Conservation (phyloP, 2,113 vertebrate genomes). For the Pelecanoides urinatrix region DNA sequence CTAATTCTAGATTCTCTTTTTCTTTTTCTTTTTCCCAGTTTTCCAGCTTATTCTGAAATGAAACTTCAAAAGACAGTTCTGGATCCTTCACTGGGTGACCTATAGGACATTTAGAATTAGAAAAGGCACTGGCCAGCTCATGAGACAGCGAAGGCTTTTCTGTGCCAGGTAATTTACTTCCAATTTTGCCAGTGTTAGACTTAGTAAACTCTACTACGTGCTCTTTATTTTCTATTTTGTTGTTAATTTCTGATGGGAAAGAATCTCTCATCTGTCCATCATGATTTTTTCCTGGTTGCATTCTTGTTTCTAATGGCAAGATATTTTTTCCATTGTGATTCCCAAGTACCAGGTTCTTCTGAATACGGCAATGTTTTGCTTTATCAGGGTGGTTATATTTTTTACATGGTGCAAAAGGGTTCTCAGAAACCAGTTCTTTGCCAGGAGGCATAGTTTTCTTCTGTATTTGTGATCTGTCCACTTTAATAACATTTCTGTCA, state of each 20-base stretch:
- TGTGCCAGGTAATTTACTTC: neutral
- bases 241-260: constrained; percentile 27
- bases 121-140: neutral
- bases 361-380: constrained; percentile 31
- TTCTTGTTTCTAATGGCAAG: constrained; percentile 5
- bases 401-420: neutral
- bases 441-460: constrained; percentile 78
- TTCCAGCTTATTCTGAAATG: constrained; percentile 83
- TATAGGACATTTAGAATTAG: neutral
- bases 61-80: constrained; percentile 82
- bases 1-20: constrained; percentile 86
- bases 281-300: constrained; percentile 24
- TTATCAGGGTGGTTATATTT: constrained; percentile 25
- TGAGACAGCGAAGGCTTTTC: neutral
- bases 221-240: constrained; percentile 65
- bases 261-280: constrained; percentile 45
- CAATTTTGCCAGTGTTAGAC: neutral
- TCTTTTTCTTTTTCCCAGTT: constrained; percentile 83
- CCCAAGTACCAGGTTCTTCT: constrained; percentile 63
- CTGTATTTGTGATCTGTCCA: constrained; percentile 69
- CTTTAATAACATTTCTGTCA: constrained; percentile 56
- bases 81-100: neutral
- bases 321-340: constrained; percentile 70
- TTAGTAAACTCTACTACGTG: constrained; percentile 19
- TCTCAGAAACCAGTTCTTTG: constrained; percentile 72